These are phyloP conservation scores for Corythaeola cristata DNA, from an alignment of 2,113 vertebrate species.

Conservation along the genomic window DNA sequence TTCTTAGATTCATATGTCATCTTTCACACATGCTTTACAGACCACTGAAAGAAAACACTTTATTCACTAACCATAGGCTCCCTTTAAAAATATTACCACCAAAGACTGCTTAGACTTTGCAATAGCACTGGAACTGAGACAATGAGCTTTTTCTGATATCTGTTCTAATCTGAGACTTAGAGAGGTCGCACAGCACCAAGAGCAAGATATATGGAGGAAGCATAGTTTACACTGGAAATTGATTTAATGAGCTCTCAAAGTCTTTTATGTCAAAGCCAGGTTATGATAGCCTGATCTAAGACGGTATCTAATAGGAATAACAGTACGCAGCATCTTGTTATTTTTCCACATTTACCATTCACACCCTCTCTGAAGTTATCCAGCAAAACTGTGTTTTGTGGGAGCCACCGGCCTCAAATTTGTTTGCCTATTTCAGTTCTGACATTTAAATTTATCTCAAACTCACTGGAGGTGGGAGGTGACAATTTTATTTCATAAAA, in stretches of 20 bases:
- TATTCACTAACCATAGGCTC: background rate
- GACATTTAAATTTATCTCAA: conserved; percentile 19
- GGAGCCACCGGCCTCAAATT: background rate
- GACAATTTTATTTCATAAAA: conserved; percentile 32
- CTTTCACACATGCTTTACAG: background rate
- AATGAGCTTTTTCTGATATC: background rate
- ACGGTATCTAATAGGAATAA: background rate
- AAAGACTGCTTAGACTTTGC: background rate
- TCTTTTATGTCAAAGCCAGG: background rate
- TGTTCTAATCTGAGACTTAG: background rate
- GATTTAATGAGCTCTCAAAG: background rate
- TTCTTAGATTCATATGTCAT: background rate
- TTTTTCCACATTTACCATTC: background rate
- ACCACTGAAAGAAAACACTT: background rate
- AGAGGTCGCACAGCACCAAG: background rate
- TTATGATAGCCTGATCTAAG: background rate
- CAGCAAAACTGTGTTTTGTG: background rate
- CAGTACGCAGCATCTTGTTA: background rate
- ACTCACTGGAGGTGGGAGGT: conserved; percentile 5
- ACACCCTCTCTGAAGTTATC: background rate
- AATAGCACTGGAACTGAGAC: background rate
- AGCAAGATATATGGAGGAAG: background rate
- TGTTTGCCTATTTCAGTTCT: background rate
- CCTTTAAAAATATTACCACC: background rate
- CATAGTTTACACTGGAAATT: background rate